Evolutionary conservation across 2,888 invertebrate species (phyloP).

Genomic region (Mesorhabditis sp.): DNA sequence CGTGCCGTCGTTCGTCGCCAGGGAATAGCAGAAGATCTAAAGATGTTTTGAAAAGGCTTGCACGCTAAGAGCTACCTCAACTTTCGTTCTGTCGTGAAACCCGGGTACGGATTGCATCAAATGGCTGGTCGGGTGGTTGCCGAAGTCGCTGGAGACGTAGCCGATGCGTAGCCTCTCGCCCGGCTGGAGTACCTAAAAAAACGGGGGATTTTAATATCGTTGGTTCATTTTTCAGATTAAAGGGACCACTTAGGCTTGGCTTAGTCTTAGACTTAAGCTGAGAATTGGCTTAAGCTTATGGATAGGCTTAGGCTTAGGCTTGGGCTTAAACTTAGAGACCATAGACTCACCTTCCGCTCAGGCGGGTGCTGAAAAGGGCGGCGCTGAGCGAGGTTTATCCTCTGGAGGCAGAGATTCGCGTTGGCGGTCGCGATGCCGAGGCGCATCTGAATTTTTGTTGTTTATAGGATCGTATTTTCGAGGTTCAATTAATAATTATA

Average conservation of each 20-base stretch:
- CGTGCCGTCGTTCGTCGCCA: constrained; percentile 92
- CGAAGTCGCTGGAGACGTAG: constrained; percentile 97
- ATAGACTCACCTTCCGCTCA: constrained; percentile 36
- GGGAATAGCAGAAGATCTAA: constrained; percentile 68
- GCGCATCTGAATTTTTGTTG: constrained; percentile 60
- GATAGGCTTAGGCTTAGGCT: no score
- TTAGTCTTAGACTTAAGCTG: no score
- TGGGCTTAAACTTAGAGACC: no score
- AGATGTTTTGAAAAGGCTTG: neutral
- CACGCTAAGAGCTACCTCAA: constrained; percentile 67
- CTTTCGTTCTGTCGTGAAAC: constrained; percentile 74
- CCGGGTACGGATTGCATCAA: constrained; percentile 98
- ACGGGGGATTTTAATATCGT: neutral
- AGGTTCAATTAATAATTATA: no score
- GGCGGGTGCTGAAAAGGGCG: constrained; percentile 71
- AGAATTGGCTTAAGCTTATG: no score
- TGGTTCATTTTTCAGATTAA: neutral
- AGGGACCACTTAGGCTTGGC: no score
- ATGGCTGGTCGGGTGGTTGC: constrained; percentile 98
- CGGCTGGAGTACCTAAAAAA: neutral
- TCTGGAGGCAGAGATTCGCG: constrained; percentile 90
- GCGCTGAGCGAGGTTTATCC: constrained; percentile 80
- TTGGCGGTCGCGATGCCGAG: constrained; percentile 91
- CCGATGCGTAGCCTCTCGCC: constrained; percentile 76
- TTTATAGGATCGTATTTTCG: no score